Base-by-base conservation (phyloP, 2,888 invertebrate genomes). In the Ceratothoa steindachneri region DNA sequence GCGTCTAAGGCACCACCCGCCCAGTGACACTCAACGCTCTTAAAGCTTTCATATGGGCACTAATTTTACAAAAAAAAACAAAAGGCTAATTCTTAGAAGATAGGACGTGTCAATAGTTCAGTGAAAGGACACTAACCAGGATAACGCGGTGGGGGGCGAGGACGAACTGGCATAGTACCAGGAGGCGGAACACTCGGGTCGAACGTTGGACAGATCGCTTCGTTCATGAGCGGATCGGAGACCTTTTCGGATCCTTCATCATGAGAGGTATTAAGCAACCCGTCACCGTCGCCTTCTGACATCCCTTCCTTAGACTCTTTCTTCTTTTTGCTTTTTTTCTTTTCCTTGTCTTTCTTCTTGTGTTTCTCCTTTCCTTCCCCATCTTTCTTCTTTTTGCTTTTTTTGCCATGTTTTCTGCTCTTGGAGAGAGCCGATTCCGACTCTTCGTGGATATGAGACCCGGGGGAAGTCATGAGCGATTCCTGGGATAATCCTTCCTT, bases 141-240 rank as follows among this genome's bases (percentile, higher is more conserved):
- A 24, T 60, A 60, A 22, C 60, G 22, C 12, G 60, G 60, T 4
- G 60, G 60, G 1, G 60, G 60, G 60, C n/a, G 12, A 1, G 60
- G 12, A 24, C 22, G 22, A 9, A 60, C 12, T 7, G 60, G 60
- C 24, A 24, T 24, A 2, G 60, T n/a, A 12, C 60, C 60, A 1
- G 60, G 60, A 2, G 60, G 60, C 24, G 60, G 60, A 60, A 60
- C 60, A 12, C 22, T 60, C 3, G 60, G 60, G 27, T 60, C 27
- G 60, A 60, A 60, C 12, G 22, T n/a, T 15, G 60, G 60, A 24
- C 60, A 60, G 60, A 60, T 60, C 2, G 60, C 60, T 60, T 60
- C 60, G 24, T 60, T 60, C 60, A 60, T 60, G 19, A 60, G 27
- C 1, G 22, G 12, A 24, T 7, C 27, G n/a, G 60, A 60, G 24